Evolutionary conservation across 1,140 invertebrate species (phyloP), one percentile per base, ranked within the genome.

Genomic region (Drosophila equinoxialis): DNA sequence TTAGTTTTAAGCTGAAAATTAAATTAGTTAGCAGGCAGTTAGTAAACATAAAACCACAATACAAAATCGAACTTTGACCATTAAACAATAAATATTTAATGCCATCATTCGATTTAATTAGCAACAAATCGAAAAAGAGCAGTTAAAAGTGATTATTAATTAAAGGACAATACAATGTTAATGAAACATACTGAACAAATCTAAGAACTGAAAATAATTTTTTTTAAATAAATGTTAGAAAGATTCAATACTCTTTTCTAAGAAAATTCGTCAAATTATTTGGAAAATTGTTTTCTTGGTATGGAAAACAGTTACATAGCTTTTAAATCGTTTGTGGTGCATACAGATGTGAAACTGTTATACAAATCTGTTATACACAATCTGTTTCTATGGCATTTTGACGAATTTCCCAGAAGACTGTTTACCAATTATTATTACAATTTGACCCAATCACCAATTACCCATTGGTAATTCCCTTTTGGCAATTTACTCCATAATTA

Each of bases 51-150:
- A 59, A 74, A 76, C 83, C 79, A 69, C 77, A 81, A 62, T 41
- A 62, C 59, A 60, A 74, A 66, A 78, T 71, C 33, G 59, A 63
- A 39, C 10, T 51, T 54, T 14, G 42, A 54, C 37, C 48, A 33
- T 78, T 37, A 63, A 55, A 26, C 74, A 89, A 80, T 83, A 77
- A 83, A 79, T 66, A 78, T 82, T 73, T 79, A 85, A 81, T 59
- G 76, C 58, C 68, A 45, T 55, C 37, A 76, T 70, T 70, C 45
- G 77, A 77, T 86, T 87, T 79, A 86, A 82, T 82, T 79, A 87
- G 61, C 76, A 70, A 55, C 59, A 65, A n/a, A 17, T 35, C 48
- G 57, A 68, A 48, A 68, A 64, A 59, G 48, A 75, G 57, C 41
- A n/a, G 14, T 66, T 26, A 45, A 41, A 37, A 30, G 60, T 60